These are phyloP conservation scores for Orestias chungarensis DNA, from an alignment of 2,797 vertebrate genomes.

Conservation along the genomic window DNA sequence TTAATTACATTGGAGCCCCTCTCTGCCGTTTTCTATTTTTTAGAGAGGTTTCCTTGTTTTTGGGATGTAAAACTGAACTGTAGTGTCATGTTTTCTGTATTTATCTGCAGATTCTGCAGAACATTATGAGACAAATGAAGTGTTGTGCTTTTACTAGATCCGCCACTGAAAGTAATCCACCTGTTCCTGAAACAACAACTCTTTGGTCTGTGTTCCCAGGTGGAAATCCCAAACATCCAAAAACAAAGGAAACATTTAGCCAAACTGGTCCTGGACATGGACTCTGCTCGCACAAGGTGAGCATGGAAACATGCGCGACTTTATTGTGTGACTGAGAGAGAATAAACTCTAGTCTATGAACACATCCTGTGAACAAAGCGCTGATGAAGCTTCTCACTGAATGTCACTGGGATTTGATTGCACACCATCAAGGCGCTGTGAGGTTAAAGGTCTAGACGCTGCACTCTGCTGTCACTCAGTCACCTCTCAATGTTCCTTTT, in stretches of 20 bases:
- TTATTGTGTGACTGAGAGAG: conserved; percentile 2
- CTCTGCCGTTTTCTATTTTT: no score
- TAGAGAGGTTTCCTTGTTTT: no score
- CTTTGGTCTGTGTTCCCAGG: conserved; percentile 74
- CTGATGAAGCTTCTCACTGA: conserved; percentile 44
- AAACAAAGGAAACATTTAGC: conserved; percentile 98
- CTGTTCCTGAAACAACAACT: conserved; percentile 18
- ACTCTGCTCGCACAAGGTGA: conserved; percentile 92
- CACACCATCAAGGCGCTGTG: conserved; percentile 23
- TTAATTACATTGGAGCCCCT: no score
- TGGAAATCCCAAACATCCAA: conserved; percentile 98
- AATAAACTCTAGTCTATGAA: conserved; percentile 7
- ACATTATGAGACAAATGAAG: background rate
- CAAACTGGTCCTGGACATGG: conserved; percentile 96
- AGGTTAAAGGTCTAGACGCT: background rate
- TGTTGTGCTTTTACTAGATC: background rate
- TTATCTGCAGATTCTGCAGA: background rate
- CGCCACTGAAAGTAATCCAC: conserved; percentile 13
- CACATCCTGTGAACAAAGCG: conserved; percentile 50
- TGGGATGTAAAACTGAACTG: no score
- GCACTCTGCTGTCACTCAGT: background rate
- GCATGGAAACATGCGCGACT: conserved; percentile 17
- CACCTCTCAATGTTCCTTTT: background rate
- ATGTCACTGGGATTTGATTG: conserved; percentile 50
- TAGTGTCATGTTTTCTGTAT: no score